Base-by-base conservation (phyloP, 2,888 invertebrate species). In the Drosophila rellima region DNA sequence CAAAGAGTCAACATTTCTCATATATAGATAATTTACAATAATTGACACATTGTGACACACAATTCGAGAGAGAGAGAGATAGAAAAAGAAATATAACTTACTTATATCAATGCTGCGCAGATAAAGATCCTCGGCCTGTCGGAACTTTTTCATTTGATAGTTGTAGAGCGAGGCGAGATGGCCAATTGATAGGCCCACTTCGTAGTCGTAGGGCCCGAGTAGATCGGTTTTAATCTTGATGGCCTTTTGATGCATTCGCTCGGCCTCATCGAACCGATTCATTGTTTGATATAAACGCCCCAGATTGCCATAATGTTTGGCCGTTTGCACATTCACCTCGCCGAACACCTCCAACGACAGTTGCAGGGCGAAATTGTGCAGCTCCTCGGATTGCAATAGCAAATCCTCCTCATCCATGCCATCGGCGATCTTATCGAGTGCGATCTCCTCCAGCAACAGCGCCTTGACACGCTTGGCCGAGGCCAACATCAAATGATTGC, bases 281-380 rank as follows among this genome's bases (percentile, higher is more conserved):
- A 98, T 98, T 90, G 97, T 97, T 93, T 98, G 98, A 93, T 98
- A 98, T 13, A 98, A 94, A 13, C 98, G 94, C 61, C 98, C 98
- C 54, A 98, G 94, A 94, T 98, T 98, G 11, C 98, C 98, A 93
- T 98, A 98, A 92, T 98, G 98, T 91, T 98, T 98, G 55, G 98
- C 98, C 0, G 98, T 98, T 93, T 98, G 98, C 37, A 98, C 97
- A 93, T 98, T 98, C 91, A 95, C 95, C 93, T 98, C 98, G 0
- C 98, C 98, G 92, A 98, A 98, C 0, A 96, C 96, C 91, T 95
- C 94, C 92, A 95, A 94, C 13, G 97, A 96, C 42, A 98, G 93
- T 55, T 95, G 94, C 51, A 98, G 93, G 4, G 98, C 98, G 59
- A 96, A 95, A 81, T 96, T 94, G 93, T 98, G 98, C 35, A 98